phyloP scores from a whole-genome alignment of 1,140 invertebrate genomes.

The Uloborus diversus region DNA sequence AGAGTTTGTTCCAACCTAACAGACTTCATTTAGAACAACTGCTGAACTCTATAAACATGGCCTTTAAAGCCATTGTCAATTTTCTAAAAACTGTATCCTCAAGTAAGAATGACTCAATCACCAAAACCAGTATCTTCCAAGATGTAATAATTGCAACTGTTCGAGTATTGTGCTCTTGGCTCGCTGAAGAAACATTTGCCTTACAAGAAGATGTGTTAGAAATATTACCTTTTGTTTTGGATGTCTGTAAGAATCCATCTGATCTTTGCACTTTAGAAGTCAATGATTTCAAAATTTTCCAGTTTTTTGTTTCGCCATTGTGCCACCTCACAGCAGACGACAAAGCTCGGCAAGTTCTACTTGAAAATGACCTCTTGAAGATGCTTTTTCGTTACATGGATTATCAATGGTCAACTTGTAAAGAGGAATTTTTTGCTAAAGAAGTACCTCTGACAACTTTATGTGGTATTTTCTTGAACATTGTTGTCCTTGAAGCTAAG shows the following conservation, averaged over 20 bases:
- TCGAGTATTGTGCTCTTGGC: conserved; percentile 83
- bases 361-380: conserved; percentile 70
- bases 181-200: conserved; percentile 90
- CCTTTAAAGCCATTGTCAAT: conserved; percentile 82
- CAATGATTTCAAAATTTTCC: conserved; percentile 70
- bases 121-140: conserved; percentile 66
- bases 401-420: conserved; percentile 12
- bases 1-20: conserved; percentile 81
- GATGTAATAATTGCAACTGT: conserved; percentile 84
- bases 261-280: conserved; percentile 70
- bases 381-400: conserved; percentile 61
- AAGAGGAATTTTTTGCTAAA: conserved; percentile 31
- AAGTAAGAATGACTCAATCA: conserved; percentile 44
- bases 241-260: conserved; percentile 59
- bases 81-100: conserved; percentile 74
- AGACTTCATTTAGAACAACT: conserved; percentile 88
- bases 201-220: conserved; percentile 83
- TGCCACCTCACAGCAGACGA: conserved; percentile 92
- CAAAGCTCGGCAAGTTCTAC: conserved; percentile 79
- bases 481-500: conserved; percentile 85
- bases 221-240: conserved; percentile 65
- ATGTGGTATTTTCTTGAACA: conserved; percentile 92
- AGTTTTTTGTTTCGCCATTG: conserved; percentile 83
- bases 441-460: conserved; percentile 74
- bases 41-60: conserved; percentile 88